Conservation (phyloP, 2,797 vertebrate species). For the Carduelis carduelis region DNA sequence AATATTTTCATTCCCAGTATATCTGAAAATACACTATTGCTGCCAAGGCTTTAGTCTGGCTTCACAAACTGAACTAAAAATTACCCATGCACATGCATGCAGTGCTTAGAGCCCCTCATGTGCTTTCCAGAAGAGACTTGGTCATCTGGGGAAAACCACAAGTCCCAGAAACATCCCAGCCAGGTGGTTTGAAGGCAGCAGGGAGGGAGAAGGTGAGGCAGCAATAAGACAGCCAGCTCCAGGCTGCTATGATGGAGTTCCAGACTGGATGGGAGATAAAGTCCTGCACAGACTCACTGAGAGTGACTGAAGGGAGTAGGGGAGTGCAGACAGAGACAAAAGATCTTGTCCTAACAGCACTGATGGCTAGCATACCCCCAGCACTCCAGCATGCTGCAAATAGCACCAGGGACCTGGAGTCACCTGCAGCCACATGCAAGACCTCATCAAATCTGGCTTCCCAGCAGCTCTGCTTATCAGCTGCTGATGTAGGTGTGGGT, state of each 20-base stretch:
- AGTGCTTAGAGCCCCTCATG: neutral
- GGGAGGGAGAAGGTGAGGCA: neutral
- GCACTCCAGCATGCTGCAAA: neutral
- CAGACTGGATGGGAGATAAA: accelerated
- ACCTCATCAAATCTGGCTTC: neutral
- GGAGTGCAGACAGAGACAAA: neutral
- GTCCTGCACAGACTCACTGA: accelerated
- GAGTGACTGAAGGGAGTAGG: neutral
- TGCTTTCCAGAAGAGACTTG: neutral
- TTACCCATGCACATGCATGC: no score
- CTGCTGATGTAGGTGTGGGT: neutral
- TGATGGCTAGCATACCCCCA: neutral
- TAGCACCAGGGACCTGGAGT: neutral
- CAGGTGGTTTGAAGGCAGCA: neutral
- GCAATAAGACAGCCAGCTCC: neutral
- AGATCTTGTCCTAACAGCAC: neutral
- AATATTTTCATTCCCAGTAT: neutral
- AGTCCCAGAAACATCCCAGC: neutral
- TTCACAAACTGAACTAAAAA: neutral
- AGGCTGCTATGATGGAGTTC: neutral
- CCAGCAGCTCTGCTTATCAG: neutral
- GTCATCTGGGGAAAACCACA: neutral
- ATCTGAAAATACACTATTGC: neutral
- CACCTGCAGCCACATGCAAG: neutral
- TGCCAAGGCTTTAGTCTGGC: neutral